phyloP scores from a whole-genome alignment of 2,797 vertebrate genomes.

The Chelon labrosus region DNA sequence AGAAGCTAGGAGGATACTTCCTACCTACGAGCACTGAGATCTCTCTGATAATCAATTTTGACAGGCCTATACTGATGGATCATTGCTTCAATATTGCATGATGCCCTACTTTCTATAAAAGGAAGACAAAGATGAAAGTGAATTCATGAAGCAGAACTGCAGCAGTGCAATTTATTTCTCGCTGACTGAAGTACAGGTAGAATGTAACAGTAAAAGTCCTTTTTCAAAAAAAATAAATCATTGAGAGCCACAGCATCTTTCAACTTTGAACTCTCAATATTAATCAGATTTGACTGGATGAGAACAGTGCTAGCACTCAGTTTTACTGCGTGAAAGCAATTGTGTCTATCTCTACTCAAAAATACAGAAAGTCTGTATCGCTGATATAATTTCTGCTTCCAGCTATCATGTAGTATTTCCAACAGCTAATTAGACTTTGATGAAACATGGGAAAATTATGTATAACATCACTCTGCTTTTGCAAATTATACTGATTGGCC shows the following conservation, averaged over 20 bases:
- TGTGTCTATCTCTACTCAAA: neutral
- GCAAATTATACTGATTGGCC: conserved; percentile 4
- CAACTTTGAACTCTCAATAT: conserved; percentile 10
- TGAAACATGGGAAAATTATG: conserved; percentile 1
- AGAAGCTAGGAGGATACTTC: too few relatives aligned
- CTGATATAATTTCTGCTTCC: conserved; percentile 3
- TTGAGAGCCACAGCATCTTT: neutral
- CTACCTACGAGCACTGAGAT: too few relatives aligned
- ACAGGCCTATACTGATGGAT: too few relatives aligned
- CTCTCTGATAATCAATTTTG: too few relatives aligned
- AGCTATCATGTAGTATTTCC: conserved; percentile 1
- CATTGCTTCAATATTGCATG: too few relatives aligned
- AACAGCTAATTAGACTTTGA: conserved; percentile 14
- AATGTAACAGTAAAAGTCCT: neutral
- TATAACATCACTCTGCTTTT: neutral
- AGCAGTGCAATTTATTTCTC: conserved; percentile 24
- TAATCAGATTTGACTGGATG: conserved; percentile 3
- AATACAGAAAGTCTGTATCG: neutral
- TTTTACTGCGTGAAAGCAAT: neutral
- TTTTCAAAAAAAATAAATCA: neutral
- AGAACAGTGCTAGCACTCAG: neutral
- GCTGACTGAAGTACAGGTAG: neutral
- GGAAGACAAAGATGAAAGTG: conserved; percentile 23
- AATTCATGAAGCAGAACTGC: conserved; percentile 9
- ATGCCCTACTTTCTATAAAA: neutral